Evolutionary conservation across 2,888 invertebrate species (phyloP), one percentile per base, ranked within the genome.

Genomic region (Tetragonisca angustula): DNA sequence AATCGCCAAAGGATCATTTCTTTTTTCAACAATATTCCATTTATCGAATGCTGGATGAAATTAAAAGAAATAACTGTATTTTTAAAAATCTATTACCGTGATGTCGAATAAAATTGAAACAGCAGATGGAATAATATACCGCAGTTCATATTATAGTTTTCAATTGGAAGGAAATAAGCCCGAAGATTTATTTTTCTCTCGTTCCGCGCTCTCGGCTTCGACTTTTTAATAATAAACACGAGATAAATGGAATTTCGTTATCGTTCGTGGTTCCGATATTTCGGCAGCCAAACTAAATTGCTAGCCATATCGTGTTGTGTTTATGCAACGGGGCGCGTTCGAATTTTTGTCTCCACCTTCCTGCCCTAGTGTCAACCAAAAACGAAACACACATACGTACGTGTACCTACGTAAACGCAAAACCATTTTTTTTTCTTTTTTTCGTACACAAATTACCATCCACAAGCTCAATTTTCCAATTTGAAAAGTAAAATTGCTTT

Each of bases 241-340:
- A 21, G 49, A 17, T 27, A 76, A 68, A 68, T 76, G 49, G 27
- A 68, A 54, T n/a, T 56, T 50, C 27, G 69, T 76, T 50, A n/a
- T 6, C 17, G 9, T 24, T 36, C 24, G 4, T 36, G 54, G 54
- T 21, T 21, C 3, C 27, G 49, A 73, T 69, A 79, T 81, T 81
- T 81, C 59, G 68, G 52, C 43, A 52, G 50, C 27, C n/a, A 27
- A 27, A 64, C 17, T 49, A 72, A 81, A 81, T 72, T 72, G 59
- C 54, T 17, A 50, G 24, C 24, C n/a, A 19, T 71, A 49, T 59
- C 52, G 54, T 54, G 72, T 71, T 62, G 67, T 68, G 59, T 78
- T 81, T 81, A 73, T 72, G 72, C 81, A 81, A 61, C 72, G 68
- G 72, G 62, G 68, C 72, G 78, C 73, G 72, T 17, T 65, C 72